Percentiles rank a stretch among this genome's conserved stretches.
Evolutionary conservation across 2,888 invertebrate genomes (phyloP).

Genomic region (Schizaphis graminum): DNA sequence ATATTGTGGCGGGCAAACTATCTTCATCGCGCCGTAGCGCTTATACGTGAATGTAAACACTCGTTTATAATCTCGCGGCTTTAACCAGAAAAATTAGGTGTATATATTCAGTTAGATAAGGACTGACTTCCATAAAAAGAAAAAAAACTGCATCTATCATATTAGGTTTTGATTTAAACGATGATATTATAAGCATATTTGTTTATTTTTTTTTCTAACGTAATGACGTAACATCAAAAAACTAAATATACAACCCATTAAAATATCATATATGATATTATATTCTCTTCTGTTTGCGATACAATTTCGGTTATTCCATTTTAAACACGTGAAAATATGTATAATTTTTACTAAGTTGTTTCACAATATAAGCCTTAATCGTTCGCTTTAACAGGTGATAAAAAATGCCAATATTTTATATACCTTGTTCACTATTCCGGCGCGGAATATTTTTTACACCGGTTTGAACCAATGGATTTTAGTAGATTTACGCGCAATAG

Average conservation of each 20-base stretch:
- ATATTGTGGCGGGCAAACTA: neutral
- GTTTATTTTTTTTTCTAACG: neutral
- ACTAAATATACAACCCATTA: neutral
- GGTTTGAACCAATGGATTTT: too few species aligned
- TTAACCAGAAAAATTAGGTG: neutral
- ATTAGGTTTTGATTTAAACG: neutral
- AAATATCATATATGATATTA: neutral
- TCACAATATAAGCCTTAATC: neutral
- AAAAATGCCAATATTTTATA: too few species aligned
- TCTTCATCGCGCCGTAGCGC: neutral
- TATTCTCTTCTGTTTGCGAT: neutral
- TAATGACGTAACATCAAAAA: neutral
- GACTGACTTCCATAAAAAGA: neutral
- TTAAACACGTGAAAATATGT: neutral
- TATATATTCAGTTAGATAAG: neutral
- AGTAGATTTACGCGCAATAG: neutral
- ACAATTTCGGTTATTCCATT: neutral
- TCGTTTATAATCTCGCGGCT: neutral
- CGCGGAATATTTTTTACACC: too few species aligned
- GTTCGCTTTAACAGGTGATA: too few species aligned
- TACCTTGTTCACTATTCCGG: too few species aligned
- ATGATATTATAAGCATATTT: neutral
- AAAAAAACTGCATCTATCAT: neutral
- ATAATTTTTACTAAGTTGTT: neutral
- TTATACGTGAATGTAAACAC: neutral